These are phyloP conservation scores for Bombycilla garrulus DNA, from an alignment of 2,113 vertebrate genomes.

Conservation along the genomic window DNA sequence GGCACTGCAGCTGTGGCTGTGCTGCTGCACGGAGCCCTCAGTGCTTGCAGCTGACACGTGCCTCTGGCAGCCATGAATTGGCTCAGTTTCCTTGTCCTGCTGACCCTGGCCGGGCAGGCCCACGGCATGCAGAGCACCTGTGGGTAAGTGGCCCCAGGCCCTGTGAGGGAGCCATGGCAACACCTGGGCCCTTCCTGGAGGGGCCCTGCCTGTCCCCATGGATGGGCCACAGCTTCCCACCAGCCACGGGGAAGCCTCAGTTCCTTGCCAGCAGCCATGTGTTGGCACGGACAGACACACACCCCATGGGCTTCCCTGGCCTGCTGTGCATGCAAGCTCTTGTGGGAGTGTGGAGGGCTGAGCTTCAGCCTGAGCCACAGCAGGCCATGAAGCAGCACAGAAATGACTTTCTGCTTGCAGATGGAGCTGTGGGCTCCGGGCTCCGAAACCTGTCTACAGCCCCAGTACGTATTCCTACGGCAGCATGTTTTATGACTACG, in stretches of 20 bases:
- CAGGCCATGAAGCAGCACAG: neutral
- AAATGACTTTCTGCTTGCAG: neutral
- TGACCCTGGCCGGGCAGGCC: neutral
- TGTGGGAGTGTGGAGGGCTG: neutral
- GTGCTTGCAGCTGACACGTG: neutral
- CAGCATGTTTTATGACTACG: fast-evolving
- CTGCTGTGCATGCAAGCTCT: neutral
- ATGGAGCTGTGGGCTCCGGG: neutral
- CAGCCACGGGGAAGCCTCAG: neutral
- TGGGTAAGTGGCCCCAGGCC: neutral
- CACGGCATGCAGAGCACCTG: neutral
- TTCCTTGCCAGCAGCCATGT: neutral
- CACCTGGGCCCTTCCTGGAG: neutral
- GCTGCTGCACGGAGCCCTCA: neutral
- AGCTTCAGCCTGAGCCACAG: neutral
- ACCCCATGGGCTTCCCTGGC: neutral
- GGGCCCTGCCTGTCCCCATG: neutral
- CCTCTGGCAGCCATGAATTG: neutral
- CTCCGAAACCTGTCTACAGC: too few species aligned
- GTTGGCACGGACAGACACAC: fast-evolving
- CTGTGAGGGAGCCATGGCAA: neutral
- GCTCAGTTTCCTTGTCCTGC: neutral
- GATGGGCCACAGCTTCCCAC: neutral
- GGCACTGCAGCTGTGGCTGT: neutral
- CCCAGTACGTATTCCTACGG: too few species aligned